Evolutionary conservation across 2,888 invertebrate species (phyloP), one percentile per base, ranked within the genome.

Genomic region (Petrolisthes manimaculis): DNA sequence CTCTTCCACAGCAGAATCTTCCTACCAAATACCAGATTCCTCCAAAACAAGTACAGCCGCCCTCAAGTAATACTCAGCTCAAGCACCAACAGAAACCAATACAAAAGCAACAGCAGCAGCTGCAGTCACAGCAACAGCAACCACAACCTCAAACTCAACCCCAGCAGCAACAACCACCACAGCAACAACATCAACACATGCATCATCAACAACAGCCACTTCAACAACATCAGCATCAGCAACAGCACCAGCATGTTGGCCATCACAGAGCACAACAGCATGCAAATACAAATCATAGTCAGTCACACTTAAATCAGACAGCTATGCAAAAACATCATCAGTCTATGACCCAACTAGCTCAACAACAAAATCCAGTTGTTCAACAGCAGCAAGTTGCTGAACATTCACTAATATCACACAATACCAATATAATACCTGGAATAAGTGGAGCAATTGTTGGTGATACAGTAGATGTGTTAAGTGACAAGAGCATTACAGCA

Each of bases 301-400:
- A 88, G 55, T 37, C 84, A 12, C 88, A 84, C 67, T 80, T 88
- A 5, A 88, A 81, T 84, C 88, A 88, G 21, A 71, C 79, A 61
- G 53, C 88, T 24, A 12, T 88, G 55, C 88, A 88, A 14, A 84
- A 88, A 24, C 84, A 88, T 54, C 88, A 88, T 24, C 84, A 84
- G n/a, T 80, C 67, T 69, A 21, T 69, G 21, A 56, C 84, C 18
- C 88, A 88, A 21, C 88, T 84, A 24, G 51, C 37, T 67, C 86
- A 83, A 61, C 85, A 85, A 67, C 88, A 88, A 54, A 84, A 84
- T 37, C 12, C 84, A 18, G 67, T 81, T 51, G 75, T 88, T 4
- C 84, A 84, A 18, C 88, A 88, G 51, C 88, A 88, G 77, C 82
- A 82, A 78, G 67, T 82, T 5, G 37, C 75, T 18, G 88, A 79